A percentile compares a stretch with the other conserved stretches of the same genome.
phyloP scores from a whole-genome alignment of 2,797 vertebrate genomes.

The Diglossa cyanea region DNA sequence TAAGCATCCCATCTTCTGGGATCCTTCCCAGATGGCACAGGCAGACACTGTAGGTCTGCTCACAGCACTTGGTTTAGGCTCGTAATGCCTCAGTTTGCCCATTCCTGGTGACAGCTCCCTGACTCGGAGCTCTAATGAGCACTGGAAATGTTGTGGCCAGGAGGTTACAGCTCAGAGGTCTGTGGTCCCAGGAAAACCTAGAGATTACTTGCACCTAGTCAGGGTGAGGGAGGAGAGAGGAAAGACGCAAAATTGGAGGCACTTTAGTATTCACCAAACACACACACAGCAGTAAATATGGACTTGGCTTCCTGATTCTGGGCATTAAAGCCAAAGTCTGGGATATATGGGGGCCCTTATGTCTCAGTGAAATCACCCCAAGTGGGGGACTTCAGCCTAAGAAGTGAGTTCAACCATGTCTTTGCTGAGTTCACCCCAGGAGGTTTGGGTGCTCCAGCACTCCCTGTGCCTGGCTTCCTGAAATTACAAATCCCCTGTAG shows the following conservation, averaged over 20 bases:
- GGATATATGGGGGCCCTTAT: background rate
- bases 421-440: background rate
- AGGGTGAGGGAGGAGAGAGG: background rate
- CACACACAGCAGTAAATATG: background rate
- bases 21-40: background rate
- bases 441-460: background rate
- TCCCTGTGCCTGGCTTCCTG: background rate
- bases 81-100: background rate
- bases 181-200: background rate
- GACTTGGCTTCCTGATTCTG: background rate
- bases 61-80: background rate
- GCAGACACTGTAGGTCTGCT: fast-evolving
- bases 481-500: background rate
- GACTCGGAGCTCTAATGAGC: background rate
- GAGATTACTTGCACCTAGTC: background rate
- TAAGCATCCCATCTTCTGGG: background rate
- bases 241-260: background rate
- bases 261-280: background rate
- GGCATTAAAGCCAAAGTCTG: background rate
- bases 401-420: background rate
- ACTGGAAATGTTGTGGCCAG: background rate
- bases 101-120: background rate
- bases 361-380: background rate
- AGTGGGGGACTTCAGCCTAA: background rate
- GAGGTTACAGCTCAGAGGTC: background rate